Percentiles rank a stretch among this genome's conserved stretches.
phyloP scores from a whole-genome alignment of 2,113 vertebrate species.

The Marmota monax region DNA sequence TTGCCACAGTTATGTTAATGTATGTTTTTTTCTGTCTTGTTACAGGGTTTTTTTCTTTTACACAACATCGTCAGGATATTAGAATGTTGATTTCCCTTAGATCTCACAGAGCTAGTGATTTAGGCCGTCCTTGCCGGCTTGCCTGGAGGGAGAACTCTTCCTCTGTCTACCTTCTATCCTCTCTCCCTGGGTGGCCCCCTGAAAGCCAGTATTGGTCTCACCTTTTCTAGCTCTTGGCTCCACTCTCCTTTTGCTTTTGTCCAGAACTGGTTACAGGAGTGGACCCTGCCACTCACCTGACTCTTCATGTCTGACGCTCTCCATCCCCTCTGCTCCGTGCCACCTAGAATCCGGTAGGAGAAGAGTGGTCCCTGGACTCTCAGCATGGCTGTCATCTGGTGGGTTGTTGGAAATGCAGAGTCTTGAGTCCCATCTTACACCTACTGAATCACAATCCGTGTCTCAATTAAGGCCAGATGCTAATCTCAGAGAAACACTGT shows the following conservation, averaged over 20 bases:
- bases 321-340: background rate
- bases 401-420: background rate
- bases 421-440: background rate
- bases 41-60: background rate
- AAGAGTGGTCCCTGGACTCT: background rate
- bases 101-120: background rate
- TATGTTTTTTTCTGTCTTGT: no score
- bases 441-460: background rate
- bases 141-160: background rate
- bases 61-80: background rate
- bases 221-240: background rate
- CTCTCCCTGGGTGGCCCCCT: background rate
- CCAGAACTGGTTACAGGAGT: background rate
- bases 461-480: background rate
- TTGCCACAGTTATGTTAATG: background rate
- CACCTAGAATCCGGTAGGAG: background rate
- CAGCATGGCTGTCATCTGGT: background rate
- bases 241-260: background rate
- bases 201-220: background rate
- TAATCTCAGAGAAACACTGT: background rate
- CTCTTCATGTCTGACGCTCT: background rate
- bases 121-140: background rate
- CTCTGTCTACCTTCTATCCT: background rate
- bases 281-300: background rate
- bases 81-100: background rate